These are phyloP conservation scores for Sigmodon hispidus DNA, from an alignment of 2,113 vertebrate species.

Conservation along the genomic window DNA sequence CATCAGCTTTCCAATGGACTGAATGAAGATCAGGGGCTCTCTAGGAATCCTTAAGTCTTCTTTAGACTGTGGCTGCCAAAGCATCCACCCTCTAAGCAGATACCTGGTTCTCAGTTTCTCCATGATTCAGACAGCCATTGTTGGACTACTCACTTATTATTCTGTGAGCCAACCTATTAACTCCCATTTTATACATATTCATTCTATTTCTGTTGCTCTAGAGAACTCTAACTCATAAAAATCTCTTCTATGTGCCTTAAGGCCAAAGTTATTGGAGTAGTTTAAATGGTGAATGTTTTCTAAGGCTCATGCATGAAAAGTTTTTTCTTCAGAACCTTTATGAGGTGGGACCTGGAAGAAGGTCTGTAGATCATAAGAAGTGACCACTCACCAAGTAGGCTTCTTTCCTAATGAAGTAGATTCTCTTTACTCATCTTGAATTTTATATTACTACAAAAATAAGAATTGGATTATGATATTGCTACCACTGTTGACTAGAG, in stretches of 20 bases:
- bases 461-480: neutral
- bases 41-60: neutral
- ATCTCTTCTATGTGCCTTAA: neutral
- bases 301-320: neutral
- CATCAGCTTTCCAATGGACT: neutral
- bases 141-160: neutral
- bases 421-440: neutral
- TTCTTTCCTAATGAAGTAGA: neutral
- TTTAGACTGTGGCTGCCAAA: no score
- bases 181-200: no score
- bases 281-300: neutral
- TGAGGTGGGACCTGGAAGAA: neutral
- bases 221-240: neutral
- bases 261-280: neutral
- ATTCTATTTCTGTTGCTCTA: neutral
- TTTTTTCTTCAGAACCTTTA: neutral
- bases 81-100: neutral
- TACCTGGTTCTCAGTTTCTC: neutral
- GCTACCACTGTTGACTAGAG: neutral
- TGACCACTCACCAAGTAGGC: neutral
- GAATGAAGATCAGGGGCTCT: no score
- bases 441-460: slow-evolving; percentile 10
- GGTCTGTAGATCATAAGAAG: neutral
- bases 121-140: neutral
- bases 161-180: neutral